A percentile compares a stretch with the other conserved stretches of the same genome.
These are phyloP conservation scores for Drosophila lutescens DNA, from an alignment of 2,888 invertebrate genomes.

Conservation along the genomic window DNA sequence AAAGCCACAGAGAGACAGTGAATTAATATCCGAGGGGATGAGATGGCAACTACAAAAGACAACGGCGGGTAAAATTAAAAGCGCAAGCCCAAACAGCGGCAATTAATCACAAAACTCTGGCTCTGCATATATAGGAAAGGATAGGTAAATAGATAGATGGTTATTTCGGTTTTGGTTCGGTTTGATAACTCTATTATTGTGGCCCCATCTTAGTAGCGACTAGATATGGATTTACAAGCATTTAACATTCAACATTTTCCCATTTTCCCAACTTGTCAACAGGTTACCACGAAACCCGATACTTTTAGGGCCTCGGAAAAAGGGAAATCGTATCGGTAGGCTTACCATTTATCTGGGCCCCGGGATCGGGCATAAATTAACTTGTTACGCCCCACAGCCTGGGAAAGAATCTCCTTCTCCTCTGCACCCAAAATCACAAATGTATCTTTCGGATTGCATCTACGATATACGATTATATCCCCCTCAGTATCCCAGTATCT, in stretches of 20 bases:
- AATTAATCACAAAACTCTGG: slow-evolving; percentile 69
- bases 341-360: slow-evolving; percentile 61
- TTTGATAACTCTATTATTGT: slow-evolving; percentile 70
- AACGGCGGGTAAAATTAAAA: slow-evolving; percentile 71
- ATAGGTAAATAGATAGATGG: neutral
- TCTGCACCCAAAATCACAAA: neutral
- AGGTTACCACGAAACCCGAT: slow-evolving; percentile 62
- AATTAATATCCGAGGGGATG: slow-evolving; percentile 50
- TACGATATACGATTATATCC: slow-evolving; percentile 1
- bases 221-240: slow-evolving; percentile 71
- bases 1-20: slow-evolving; percentile 75
- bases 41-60: slow-evolving; percentile 59
- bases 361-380: slow-evolving; percentile 78
- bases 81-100: slow-evolving; percentile 66
- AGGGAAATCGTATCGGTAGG: slow-evolving; percentile 34
- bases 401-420: slow-evolving; percentile 53
- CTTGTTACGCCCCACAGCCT: slow-evolving; percentile 66
- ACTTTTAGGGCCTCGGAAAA: slow-evolving; percentile 25
- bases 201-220: slow-evolving; percentile 66
- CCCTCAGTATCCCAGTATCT: slow-evolving; percentile 22
- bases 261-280: slow-evolving; percentile 66
- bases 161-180: slow-evolving; percentile 12
- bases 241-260: slow-evolving; percentile 73
- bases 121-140: neutral
- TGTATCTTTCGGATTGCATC: slow-evolving; percentile 44